Conservation (phyloP, 1,140 invertebrate genomes). For the Drosophila willistoni region DNA sequence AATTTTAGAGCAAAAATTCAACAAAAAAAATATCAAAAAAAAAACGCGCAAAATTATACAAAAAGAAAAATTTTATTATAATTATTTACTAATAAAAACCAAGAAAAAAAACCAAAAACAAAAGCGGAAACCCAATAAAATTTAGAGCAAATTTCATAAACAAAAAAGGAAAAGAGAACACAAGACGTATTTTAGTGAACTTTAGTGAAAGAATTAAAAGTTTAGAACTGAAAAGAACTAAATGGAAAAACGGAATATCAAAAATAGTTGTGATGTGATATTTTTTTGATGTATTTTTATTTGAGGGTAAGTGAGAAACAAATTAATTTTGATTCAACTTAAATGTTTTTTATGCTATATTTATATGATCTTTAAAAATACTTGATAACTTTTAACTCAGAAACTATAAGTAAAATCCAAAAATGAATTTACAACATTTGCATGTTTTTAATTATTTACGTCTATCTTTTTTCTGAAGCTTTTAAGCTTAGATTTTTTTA, state of each 20-base stretch:
- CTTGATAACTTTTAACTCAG: too few relatives aligned
- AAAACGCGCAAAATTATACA: conserved; percentile 74
- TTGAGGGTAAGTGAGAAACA: conserved; percentile 61
- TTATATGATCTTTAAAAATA: background rate
- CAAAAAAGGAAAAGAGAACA: conserved; percentile 34
- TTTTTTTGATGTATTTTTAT: conserved; percentile 76
- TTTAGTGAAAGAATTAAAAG: conserved; percentile 34
- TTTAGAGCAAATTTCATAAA: conserved; percentile 43
- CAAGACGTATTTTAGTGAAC: conserved; percentile 31
- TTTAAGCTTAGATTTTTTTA: too few relatives aligned
- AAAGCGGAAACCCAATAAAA: background rate
- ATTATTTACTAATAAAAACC: conserved; percentile 65
- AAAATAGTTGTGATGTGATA: conserved; percentile 79
- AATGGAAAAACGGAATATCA: conserved; percentile 61
- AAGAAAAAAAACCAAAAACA: conserved; percentile 28
- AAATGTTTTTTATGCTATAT: too few relatives aligned
- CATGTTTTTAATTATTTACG: too few relatives aligned
- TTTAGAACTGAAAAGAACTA: conserved; percentile 31
- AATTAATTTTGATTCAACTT: background rate
- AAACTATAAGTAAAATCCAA: too few relatives aligned
- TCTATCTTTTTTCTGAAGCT: too few relatives aligned
- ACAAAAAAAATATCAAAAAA: conserved; percentile 52
- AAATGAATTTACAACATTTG: too few relatives aligned
- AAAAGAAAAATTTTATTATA: conserved; percentile 70
- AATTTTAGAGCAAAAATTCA: conserved; percentile 55